Conservation (phyloP, 2,113 vertebrate genomes). For the Macaca nemestrina region DNA sequence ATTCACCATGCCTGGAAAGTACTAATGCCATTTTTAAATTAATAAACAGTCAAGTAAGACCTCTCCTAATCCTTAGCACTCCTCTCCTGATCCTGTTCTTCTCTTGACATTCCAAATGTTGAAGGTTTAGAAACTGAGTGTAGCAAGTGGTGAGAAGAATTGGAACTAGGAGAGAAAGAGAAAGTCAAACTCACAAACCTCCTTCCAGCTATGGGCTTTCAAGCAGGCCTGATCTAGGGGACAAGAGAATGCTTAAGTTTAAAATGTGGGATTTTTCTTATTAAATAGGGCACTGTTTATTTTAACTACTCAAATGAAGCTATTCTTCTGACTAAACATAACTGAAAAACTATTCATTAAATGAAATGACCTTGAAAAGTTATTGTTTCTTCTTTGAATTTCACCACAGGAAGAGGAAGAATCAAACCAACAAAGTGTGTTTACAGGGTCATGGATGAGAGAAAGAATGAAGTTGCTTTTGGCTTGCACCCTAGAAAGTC, state of each 20-base stretch:
- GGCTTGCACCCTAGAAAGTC: neutral
- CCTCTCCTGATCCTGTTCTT: neutral
- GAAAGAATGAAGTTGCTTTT: neutral
- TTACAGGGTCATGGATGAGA: neutral
- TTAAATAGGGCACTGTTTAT: neutral
- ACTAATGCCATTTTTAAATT: neutral
- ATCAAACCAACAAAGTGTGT: neutral
- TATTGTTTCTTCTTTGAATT: neutral
- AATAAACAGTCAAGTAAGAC: neutral
- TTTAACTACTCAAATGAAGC: neutral
- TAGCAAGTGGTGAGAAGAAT: neutral
- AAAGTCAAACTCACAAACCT: neutral
- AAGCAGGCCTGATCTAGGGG: neutral
- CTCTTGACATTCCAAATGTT: neutral
- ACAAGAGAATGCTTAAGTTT: neutral
- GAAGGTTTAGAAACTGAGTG: neutral
- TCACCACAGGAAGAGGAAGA: neutral
- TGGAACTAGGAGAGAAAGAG: neutral
- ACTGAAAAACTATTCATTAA: neutral
- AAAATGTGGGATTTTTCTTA: neutral
- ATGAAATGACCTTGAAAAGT: neutral
- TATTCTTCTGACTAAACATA: neutral
- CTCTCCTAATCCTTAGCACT: neutral
- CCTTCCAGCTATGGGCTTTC: neutral
- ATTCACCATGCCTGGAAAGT: neutral